Evolutionary conservation across 2,888 invertebrate species (phyloP), one percentile per base, ranked within the genome.

Genomic region (Onchidella celtica): DNA sequence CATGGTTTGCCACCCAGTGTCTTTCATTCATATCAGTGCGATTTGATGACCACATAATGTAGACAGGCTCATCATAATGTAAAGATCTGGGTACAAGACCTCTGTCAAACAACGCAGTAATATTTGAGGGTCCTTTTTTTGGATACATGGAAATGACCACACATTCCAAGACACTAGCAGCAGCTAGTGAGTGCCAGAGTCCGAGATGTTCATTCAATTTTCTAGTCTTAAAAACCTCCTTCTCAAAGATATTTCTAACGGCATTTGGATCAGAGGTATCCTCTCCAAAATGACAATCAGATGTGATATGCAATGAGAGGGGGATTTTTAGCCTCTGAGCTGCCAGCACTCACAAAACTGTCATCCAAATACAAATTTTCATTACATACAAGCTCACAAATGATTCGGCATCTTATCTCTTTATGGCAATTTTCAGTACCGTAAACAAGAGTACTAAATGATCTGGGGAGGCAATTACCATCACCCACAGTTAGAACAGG

Each of bases 1-100:
- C 69, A 38, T 69, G 69, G 36, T 69, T 69, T 9, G 69, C 69
- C 4, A 69, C 69, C 69, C 69, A 69, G 24, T 69, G 69, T n/a
- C 38, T 34, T 1, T 34, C 38, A n/a, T 9, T 11, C 69, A 40
- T 69, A 3, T 47, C 47, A 47, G 1, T 40, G 21, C 69, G 32
- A 21, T 11, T 69, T 34, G 69, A 69, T 6, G 69, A 34, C 69
- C 69, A 69, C 69, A 69, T 69, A 9, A 69, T 38, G 36, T 69
- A 69, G 6, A 69, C 40, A 9, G 11, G 9, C 14, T 36, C 24
- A 36, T 69, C 40, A 11, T 38, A 27, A 34, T 21, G 32, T 3
- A 36, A n/a, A n/a, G 17, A 11, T 2, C 32, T n/a, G 36, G 40
- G 69, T 24, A 69, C 6, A n/a, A 69, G n/a, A 24, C n/a, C 69